These are phyloP conservation scores for Acleris literana DNA, from an alignment of 2,888 invertebrate species.

Conservation along the genomic window DNA sequence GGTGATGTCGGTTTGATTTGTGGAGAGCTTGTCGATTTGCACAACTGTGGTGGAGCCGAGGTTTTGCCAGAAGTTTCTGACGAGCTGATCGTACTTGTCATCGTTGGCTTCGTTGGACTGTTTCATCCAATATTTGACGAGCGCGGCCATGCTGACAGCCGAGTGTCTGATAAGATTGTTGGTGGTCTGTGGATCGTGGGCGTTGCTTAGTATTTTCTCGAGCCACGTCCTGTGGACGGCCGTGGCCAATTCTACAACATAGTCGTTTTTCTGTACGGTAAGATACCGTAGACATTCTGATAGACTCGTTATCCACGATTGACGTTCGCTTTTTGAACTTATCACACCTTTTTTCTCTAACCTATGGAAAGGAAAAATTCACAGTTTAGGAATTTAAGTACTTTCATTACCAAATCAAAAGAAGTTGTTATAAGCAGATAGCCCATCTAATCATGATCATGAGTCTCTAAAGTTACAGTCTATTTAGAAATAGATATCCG, in stretches of 20 bases:
- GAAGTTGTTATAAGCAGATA: no score
- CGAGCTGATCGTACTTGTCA: slow-evolving; percentile 59
- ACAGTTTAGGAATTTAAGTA: neutral
- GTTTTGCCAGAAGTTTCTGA: slow-evolving; percentile 72
- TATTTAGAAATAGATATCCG: neutral
- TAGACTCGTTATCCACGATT: slow-evolving; percentile 86
- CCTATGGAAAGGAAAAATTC: slow-evolving; percentile 62
- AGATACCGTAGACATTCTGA: slow-evolving; percentile 87
- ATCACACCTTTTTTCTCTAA: slow-evolving; percentile 84
- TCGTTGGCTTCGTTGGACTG: slow-evolving; percentile 48
- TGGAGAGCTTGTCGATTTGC: slow-evolving; percentile 66
- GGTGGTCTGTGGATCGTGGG: slow-evolving; percentile 41
- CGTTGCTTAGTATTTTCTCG: slow-evolving; percentile 42
- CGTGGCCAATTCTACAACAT: slow-evolving; percentile 49
- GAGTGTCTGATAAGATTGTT: slow-evolving; percentile 55
- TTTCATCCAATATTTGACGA: slow-evolving; percentile 65
- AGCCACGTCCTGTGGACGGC: slow-evolving; percentile 62
- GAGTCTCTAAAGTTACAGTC: neutral
- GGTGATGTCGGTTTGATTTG: slow-evolving; percentile 63
- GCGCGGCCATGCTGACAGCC: slow-evolving; percentile 52
- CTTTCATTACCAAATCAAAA: no score
- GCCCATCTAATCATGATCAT: no score
- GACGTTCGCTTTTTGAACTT: slow-evolving; percentile 86
- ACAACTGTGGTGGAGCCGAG: slow-evolving; percentile 54
- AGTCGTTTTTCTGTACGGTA: slow-evolving; percentile 50